These are phyloP conservation scores for Trissolcus japonicus DNA, from an alignment of 2,888 invertebrate genomes.

Conservation along the genomic window DNA sequence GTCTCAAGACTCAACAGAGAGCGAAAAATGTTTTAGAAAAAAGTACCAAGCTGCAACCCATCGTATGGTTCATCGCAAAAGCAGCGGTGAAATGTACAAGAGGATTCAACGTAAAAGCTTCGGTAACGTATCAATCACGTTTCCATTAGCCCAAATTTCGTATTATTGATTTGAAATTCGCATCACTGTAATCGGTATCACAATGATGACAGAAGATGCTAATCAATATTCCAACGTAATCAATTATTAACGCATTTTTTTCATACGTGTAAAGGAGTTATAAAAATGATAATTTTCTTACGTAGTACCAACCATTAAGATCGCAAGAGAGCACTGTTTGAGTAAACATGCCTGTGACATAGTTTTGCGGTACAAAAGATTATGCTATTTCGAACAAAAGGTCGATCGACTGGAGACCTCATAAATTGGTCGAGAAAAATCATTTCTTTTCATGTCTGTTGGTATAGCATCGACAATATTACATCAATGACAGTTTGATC, in stretches of 20 bases:
- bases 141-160: constrained; percentile 17
- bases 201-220: neutral
- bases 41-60: constrained; percentile 92
- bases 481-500: constrained; percentile 45
- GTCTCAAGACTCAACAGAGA: constrained; percentile 82
- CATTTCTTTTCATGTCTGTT: constrained; percentile 39
- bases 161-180: constrained; percentile 11
- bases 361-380: constrained; percentile 36
- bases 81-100: constrained; percentile 92
- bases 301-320: neutral
- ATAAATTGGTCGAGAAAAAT: constrained; percentile 38
- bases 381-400: constrained; percentile 41
- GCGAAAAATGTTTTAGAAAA: constrained; percentile 90
- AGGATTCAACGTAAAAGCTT: constrained; percentile 89
- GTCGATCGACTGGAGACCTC: constrained; percentile 46
- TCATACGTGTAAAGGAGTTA: too few species aligned
- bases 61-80: constrained; percentile 91
- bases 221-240: constrained; percentile 5
- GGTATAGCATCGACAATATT: constrained; percentile 27
- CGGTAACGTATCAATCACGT: constrained; percentile 80
- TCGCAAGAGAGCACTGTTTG: too few species aligned
- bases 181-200: neutral
- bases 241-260: constrained; percentile 6
- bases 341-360: constrained; percentile 37
- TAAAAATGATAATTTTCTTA: constrained; percentile 16